A percentile compares a stretch with the other conserved stretches of the same genome.
Conservation (phyloP, 1,140 invertebrate species). For the Belonocnema kinseyi region DNA sequence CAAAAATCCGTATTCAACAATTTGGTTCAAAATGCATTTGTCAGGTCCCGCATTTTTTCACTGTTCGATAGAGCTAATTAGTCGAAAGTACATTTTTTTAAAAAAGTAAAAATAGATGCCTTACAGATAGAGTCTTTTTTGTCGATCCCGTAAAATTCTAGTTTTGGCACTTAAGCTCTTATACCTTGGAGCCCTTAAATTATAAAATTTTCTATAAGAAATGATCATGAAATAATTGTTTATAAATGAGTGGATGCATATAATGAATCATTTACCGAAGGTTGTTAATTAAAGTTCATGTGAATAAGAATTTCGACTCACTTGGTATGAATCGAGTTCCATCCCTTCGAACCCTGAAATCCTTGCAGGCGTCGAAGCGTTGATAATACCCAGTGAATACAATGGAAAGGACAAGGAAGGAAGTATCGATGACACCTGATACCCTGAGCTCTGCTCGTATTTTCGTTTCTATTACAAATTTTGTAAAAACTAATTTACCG, state of each 20-base stretch:
- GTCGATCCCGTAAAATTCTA: no score
- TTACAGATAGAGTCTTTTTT: no score
- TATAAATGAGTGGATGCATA: background rate
- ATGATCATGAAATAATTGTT: background rate
- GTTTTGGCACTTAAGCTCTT: no score
- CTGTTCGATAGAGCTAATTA: no score
- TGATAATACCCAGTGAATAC: conserved; percentile 34
- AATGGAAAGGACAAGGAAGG: background rate
- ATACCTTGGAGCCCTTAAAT: no score
- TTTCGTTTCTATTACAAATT: background rate
- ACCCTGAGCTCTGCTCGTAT: background rate
- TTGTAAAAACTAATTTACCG: background rate
- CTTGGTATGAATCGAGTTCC: background rate
- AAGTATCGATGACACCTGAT: conserved; percentile 22
- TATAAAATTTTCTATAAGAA: no score
- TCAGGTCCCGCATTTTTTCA: no score
- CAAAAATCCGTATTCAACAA: no score
- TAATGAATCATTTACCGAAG: background rate
- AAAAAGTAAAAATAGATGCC: no score
- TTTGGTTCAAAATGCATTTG: no score
- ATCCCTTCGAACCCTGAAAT: conserved; percentile 29
- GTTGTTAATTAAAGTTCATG: background rate
- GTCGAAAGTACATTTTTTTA: no score
- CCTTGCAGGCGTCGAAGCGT: conserved; percentile 44
- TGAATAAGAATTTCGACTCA: background rate